Conservation (phyloP, 2,888 invertebrate genomes). For the Byasa hedistus region DNA sequence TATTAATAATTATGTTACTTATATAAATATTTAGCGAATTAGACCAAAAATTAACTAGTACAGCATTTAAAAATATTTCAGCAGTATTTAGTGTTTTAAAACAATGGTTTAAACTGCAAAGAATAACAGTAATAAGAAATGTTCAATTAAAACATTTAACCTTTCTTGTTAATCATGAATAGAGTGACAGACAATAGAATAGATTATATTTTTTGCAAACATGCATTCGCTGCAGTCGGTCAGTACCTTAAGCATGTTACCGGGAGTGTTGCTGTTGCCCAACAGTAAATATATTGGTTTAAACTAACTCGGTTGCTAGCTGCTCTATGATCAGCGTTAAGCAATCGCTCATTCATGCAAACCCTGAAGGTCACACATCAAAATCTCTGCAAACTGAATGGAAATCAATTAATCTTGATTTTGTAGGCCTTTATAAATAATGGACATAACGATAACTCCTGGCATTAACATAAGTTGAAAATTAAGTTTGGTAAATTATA, state of each 20-base stretch:
- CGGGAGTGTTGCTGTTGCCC: slow-evolving; percentile 51
- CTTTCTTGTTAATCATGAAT: not conserved
- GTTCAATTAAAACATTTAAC: too few relatives aligned
- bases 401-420: slow-evolving; percentile 39
- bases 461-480: too few relatives aligned
- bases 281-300: slow-evolving; percentile 60
- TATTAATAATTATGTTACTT: too few relatives aligned
- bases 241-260: slow-evolving; percentile 39
- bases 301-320: slow-evolving; percentile 60
- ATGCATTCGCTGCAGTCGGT: not conserved
- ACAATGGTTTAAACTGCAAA: too few relatives aligned
- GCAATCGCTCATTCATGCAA: slow-evolving; percentile 66
- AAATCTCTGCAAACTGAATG: slow-evolving; percentile 50
- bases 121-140: too few relatives aligned
- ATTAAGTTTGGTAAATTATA: too few relatives aligned
- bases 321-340: slow-evolving; percentile 53
- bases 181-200: not conserved
- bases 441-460: not conserved
- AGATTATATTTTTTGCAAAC: not conserved
- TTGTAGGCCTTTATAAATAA: not conserved
- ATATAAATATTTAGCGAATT: too few relatives aligned
- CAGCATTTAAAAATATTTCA: too few relatives aligned
- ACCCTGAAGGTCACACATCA: slow-evolving; percentile 58
- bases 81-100: too few relatives aligned
- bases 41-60: too few relatives aligned